These are phyloP conservation scores for Rhipidura dahli DNA, from an alignment of 2,113 vertebrate species.

Conservation along the genomic window DNA sequence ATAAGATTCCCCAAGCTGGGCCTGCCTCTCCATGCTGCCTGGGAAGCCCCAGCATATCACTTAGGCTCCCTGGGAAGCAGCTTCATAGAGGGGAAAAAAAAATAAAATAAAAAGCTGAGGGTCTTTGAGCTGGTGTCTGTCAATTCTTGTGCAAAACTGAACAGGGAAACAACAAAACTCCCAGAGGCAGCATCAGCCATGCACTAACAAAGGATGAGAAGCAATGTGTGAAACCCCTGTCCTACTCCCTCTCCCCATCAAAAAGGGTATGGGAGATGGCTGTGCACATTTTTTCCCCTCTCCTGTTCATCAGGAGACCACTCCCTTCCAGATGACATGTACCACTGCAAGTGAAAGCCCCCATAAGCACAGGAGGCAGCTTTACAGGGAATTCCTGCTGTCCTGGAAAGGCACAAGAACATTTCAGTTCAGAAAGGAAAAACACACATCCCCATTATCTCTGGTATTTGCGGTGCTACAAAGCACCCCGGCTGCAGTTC, in stretches of 20 bases:
- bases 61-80: neutral
- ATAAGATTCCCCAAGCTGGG: neutral
- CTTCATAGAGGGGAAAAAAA: neutral
- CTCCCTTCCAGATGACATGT: neutral
- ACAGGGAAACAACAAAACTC: neutral
- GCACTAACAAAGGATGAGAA: rapidly evolving
- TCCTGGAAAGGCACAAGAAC: neutral
- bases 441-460: neutral
- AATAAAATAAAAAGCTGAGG: neutral
- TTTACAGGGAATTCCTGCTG: neutral
- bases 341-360: neutral
- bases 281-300: too few species aligned
- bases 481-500: neutral
- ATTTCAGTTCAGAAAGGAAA: rapidly evolving
- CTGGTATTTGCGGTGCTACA: neutral
- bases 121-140: neutral
- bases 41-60: neutral
- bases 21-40: neutral
- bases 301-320: neutral
- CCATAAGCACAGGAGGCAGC: neutral
- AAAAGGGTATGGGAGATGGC: neutral
- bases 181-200: neutral
- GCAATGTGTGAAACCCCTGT: rapidly evolving
- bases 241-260: neutral
- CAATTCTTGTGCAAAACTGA: neutral